Percentiles rank a stretch among this genome's conserved stretches.
phyloP scores from a whole-genome alignment of 2,888 invertebrate genomes.

The Drosophila pegasa region DNA sequence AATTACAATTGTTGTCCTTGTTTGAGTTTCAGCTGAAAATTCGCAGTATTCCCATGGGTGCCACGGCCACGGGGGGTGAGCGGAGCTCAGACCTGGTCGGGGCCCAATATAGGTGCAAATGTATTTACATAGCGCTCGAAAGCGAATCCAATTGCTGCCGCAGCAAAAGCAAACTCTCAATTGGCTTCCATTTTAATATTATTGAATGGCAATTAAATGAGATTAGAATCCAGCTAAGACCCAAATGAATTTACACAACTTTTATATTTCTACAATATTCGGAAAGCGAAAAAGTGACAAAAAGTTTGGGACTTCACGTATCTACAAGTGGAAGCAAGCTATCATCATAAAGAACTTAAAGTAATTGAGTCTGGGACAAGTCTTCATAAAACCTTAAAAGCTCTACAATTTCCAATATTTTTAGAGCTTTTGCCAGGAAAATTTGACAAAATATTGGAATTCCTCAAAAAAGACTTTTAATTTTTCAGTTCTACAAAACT shows the following conservation, averaged over 20 bases:
- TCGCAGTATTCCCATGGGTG: slow-evolving; percentile 34
- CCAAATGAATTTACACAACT: background rate
- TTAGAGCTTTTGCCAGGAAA: no score
- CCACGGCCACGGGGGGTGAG: background rate
- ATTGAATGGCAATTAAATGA: slow-evolving; percentile 10
- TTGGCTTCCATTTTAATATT: slow-evolving; percentile 27
- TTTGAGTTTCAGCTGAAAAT: slow-evolving; percentile 71
- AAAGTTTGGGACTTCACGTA: background rate
- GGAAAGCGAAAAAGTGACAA: background rate
- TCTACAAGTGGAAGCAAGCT: background rate
- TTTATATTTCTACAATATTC: background rate
- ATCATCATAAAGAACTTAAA: background rate
- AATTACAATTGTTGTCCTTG: slow-evolving; percentile 76
- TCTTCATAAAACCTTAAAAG: no score
- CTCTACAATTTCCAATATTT: no score
- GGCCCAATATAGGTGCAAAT: slow-evolving; percentile 38
- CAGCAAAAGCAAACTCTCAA: slow-evolving; percentile 22
- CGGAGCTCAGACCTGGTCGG: background rate
- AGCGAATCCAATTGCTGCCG: slow-evolving; percentile 43
- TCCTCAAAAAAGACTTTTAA: no score
- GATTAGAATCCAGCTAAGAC: background rate
- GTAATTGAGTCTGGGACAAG: no score
- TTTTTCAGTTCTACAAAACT: no score
- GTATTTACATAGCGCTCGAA: slow-evolving; percentile 37
- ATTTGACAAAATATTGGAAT: no score